phyloP scores from a whole-genome alignment of 2,113 vertebrate genomes.

The Panthera tigris region DNA sequence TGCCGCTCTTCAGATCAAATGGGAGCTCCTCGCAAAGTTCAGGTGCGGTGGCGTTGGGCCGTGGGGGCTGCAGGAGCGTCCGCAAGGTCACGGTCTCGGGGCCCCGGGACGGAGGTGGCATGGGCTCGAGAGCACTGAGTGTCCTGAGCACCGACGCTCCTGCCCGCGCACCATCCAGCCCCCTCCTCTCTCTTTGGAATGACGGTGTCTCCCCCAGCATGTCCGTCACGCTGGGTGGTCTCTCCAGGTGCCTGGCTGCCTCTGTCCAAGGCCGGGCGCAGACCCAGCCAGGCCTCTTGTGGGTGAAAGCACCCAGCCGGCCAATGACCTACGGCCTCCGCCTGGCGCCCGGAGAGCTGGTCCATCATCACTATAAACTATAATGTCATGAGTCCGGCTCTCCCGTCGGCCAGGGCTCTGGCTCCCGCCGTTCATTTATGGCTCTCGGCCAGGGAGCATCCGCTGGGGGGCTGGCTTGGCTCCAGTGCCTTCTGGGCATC shows the following conservation, averaged over 20 bases:
- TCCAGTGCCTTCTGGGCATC: not conserved
- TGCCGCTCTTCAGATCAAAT: fast-evolving
- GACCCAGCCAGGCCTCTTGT: not conserved
- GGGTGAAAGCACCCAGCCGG: fast-evolving
- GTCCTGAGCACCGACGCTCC: fast-evolving
- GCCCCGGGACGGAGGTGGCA: fast-evolving
- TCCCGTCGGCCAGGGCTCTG: not conserved
- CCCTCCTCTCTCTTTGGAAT: not conserved
- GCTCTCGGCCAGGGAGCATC: not conserved
- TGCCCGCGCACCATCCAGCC: not conserved
- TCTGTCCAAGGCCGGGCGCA: not conserved
- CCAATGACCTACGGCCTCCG: not conserved
- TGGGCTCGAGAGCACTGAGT: fast-evolving
- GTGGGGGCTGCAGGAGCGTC: no score
- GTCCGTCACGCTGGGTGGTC: not conserved
- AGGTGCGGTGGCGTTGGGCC: not conserved
- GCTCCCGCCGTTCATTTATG: not conserved
- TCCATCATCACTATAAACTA: fast-evolving
- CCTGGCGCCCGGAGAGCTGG: not conserved
- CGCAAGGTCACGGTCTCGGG: fast-evolving
- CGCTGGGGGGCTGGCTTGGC: not conserved
- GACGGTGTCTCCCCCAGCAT: not conserved
- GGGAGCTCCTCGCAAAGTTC: not conserved
- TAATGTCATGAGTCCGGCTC: fast-evolving
- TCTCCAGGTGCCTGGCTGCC: not conserved